Evolutionary conservation across 37 sponge, comb jelly and placozoan genomes (phyloP), one percentile per base, ranked within the genome.

Genomic region (Tethya wilhelma): DNA sequence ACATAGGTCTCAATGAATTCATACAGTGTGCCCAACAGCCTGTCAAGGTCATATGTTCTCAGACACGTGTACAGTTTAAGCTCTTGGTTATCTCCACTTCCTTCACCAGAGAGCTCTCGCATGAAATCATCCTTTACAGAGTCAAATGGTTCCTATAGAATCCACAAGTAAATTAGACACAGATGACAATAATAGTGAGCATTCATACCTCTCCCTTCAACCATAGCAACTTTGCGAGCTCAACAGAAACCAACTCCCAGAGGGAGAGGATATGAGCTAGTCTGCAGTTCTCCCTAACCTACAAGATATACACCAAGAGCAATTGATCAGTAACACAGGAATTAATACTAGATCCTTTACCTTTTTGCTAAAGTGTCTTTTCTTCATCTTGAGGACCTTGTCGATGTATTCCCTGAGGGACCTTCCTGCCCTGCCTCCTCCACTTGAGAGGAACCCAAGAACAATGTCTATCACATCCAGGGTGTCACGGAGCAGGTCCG

Each of bases 181-280:
- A 9, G 14, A 58, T 6, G 29, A 71, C 38, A 25, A 6, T n/a
- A 3, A 65, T 19, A 30, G 38, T 20, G 38, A 5, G 39, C 68
- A 68, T 38, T 56, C 58, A 23, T 76, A 79, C 86, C 68, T 85
- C 75, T 38, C 43, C 80, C 57, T 26, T 74, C 26, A 85, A 46
- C 20, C 74, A 66, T 32, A 80, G 58, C 25, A 69, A 59, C 44
- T 76, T 57, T 12, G 82, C 76, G 36, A 80, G 55, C 64, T 79
- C 86, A 22, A 90, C 64, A 38, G 90, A 70, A 19, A 90, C 31
- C 2, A 81, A 80, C 39, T 90, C 75, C 90, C 90, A 90, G 7
- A 90, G 81, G n/a, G 90, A 84, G 20, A 90, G 25, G 7, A 90
- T 68, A 69, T 90, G 80, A 19, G 53, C 28, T 31, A 90, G 57